Conservation (phyloP, 2,113 vertebrate genomes). For the Heliornis fulica region DNA sequence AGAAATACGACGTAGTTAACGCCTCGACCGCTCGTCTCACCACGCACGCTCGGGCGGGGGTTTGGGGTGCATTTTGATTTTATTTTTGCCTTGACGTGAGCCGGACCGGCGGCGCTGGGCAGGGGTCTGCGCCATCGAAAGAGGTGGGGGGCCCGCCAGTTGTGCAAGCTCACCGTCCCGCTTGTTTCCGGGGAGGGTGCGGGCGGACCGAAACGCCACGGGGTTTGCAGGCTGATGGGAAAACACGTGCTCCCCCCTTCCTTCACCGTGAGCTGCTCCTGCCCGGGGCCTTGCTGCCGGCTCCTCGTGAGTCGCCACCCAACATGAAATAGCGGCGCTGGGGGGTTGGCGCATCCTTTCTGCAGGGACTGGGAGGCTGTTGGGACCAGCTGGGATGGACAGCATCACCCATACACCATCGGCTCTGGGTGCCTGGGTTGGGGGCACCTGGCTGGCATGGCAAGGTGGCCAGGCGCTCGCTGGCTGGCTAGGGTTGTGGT, state of each 20-base stretch:
- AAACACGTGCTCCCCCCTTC: background rate
- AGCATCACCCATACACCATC: rapidly evolving
- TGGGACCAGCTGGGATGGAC: rapidly evolving
- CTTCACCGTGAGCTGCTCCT: rapidly evolving
- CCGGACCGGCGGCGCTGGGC: rapidly evolving
- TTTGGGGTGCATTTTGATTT: background rate
- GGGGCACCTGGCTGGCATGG: rapidly evolving
- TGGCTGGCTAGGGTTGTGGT: rapidly evolving
- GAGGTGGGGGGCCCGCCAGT: rapidly evolving
- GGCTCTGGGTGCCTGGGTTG: rapidly evolving
- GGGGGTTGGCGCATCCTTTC: background rate
- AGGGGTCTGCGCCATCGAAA: rapidly evolving
- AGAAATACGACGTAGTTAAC: constrained; percentile 36
- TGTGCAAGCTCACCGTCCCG: rapidly evolving
- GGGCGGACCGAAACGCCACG: background rate
- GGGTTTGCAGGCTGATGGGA: background rate
- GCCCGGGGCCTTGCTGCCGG: background rate
- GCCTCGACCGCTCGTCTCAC: too few species aligned
- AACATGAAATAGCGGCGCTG: rapidly evolving
- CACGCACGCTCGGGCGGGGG: too few species aligned
- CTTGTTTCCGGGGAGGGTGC: background rate
- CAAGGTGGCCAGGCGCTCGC: rapidly evolving
- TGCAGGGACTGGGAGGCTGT: rapidly evolving
- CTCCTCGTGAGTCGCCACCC: background rate
- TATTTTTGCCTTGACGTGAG: background rate